These are phyloP conservation scores for Dysidea cf. avara DNA, from an alignment of 37 sponge, comb jelly and placozoan species.

Conservation along the genomic window DNA sequence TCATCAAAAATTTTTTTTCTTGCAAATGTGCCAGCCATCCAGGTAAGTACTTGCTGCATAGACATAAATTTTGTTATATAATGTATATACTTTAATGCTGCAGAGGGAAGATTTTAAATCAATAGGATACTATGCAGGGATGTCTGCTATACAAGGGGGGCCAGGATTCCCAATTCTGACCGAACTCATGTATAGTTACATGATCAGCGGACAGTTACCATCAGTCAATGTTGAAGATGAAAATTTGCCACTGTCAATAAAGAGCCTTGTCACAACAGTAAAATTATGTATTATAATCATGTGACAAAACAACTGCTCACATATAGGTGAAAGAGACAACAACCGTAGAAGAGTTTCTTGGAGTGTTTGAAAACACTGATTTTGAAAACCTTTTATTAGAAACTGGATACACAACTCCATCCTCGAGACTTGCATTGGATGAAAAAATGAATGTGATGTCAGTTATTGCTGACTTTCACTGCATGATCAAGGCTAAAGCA, in stretches of 20 bases:
- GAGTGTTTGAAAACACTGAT: background rate
- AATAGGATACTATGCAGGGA: slow-evolving; percentile 29
- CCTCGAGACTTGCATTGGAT: background rate
- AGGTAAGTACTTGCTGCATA: background rate
- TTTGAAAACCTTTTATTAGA: slow-evolving; percentile 9
- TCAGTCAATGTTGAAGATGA: background rate
- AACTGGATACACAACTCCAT: slow-evolving; percentile 17
- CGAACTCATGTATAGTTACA: slow-evolving; percentile 20
- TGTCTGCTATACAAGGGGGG: slow-evolving; percentile 35
- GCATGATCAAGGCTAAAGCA: slow-evolving; percentile 34
- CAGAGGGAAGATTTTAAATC: background rate
- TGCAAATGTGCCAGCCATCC: slow-evolving; percentile 5
- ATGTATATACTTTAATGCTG: background rate
- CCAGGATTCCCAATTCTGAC: slow-evolving; percentile 23
- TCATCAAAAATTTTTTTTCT: background rate
- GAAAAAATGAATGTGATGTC: background rate
- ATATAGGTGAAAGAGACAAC: slow-evolving; percentile 14
- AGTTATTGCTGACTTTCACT: slow-evolving; percentile 16
- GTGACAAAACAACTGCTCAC: background rate
- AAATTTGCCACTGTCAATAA: slow-evolving; percentile 13
- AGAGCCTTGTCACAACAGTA: slow-evolving; percentile 11
- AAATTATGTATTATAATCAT: background rate
- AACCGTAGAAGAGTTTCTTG: slow-evolving; percentile 9
- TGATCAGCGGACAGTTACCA: slow-evolving; percentile 10
- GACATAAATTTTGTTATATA: background rate